Percentiles rank a stretch among this genome's conserved stretches.
These are phyloP conservation scores for Halocynthia roretzi DNA, from an alignment of 23 tunicate species.

Conservation along the genomic window DNA sequence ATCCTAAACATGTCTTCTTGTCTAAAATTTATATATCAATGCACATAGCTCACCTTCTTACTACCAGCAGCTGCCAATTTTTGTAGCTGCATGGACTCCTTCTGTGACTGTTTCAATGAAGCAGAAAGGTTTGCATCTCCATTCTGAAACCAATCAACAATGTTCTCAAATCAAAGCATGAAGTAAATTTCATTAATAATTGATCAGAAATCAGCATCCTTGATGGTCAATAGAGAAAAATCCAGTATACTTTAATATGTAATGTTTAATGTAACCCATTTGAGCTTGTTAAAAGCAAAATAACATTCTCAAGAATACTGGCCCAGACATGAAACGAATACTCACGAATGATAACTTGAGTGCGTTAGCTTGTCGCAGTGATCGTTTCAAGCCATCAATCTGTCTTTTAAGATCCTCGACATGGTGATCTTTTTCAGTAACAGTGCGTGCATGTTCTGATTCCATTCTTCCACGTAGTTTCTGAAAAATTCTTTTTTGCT, in stretches of 20 bases:
- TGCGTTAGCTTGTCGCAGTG: slow-evolving; percentile 48
- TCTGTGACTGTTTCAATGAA: slow-evolving; percentile 36
- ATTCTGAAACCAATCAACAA: neutral
- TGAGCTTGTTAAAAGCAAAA: too few species aligned
- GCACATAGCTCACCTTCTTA: slow-evolving; percentile 35
- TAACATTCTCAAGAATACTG: too few species aligned
- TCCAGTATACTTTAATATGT: too few species aligned
- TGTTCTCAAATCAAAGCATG: too few species aligned
- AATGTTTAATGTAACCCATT: too few species aligned
- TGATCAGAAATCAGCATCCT: neutral
- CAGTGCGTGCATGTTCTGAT: slow-evolving; percentile 29
- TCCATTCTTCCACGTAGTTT: slow-evolving; percentile 45
- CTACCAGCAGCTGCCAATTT: slow-evolving; percentile 80
- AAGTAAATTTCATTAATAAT: too few species aligned
- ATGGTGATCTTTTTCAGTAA: slow-evolving; percentile 26
- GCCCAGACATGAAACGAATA: neutral
- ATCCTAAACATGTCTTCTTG: too few species aligned
- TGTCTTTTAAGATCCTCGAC: slow-evolving; percentile 26
- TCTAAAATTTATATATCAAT: too few species aligned
- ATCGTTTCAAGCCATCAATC: slow-evolving; percentile 59
- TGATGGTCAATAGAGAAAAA: neutral
- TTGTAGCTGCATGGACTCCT: slow-evolving; percentile 59
- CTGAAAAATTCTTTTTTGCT: slow-evolving; percentile 56
- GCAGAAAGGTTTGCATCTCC: slow-evolving; percentile 4
- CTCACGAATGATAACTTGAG: slow-evolving; percentile 40